Conservation (phyloP, 2,113 vertebrate species). For the Machaerirhynchus nigripectus region DNA sequence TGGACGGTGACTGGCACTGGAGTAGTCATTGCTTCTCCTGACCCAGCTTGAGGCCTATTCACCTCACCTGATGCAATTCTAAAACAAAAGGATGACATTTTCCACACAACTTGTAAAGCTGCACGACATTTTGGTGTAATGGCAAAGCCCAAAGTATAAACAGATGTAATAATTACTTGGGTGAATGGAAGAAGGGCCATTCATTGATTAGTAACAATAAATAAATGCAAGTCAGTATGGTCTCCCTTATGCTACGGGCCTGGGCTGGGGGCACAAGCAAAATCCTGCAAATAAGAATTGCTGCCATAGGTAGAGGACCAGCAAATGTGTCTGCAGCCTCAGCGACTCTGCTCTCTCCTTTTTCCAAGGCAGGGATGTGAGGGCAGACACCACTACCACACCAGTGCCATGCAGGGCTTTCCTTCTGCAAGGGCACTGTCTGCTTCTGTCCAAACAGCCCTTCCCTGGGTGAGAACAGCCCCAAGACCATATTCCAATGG, state of each 20-base stretch:
- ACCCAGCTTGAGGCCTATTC: not conserved
- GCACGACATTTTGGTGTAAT: not conserved
- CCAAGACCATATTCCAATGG: not conserved
- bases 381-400: not conserved
- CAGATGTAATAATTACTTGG: not conserved
- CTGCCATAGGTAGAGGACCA: not conserved
- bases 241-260: not conserved
- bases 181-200: not conserved
- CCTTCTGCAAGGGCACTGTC: not conserved
- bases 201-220: not conserved
- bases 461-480: not conserved
- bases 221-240: not conserved
- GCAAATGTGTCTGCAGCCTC: not conserved
- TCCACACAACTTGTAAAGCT: not conserved
- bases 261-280: not conserved
- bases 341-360: not conserved
- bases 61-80: constrained; percentile 9
- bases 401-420: not conserved
- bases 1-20: not conserved
- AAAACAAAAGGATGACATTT: constrained; percentile 8
- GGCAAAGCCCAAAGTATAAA: not conserved
- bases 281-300: not conserved
- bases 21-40: constrained; percentile 13
- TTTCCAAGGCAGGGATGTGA: not conserved
- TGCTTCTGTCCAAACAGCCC: not conserved